phyloP scores from a whole-genome alignment of 2,888 invertebrate species.

The Aphidius colemani region DNA sequence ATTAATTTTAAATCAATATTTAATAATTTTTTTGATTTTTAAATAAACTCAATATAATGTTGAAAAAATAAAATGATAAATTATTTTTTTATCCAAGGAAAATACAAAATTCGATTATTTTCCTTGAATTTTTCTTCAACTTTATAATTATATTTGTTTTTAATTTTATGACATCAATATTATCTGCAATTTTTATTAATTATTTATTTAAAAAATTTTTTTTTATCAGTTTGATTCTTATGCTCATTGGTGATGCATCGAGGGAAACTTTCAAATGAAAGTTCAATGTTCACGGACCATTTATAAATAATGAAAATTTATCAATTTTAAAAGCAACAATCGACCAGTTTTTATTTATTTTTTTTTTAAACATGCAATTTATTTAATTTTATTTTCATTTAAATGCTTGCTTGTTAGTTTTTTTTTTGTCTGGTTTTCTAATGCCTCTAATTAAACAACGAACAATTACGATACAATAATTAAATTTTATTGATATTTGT shows the following conservation, averaged over 20 bases:
- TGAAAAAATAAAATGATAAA: constrained; percentile 12
- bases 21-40: constrained; percentile 19
- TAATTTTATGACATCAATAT: constrained; percentile 12
- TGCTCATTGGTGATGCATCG: constrained; percentile 44
- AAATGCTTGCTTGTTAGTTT: constrained; percentile 2
- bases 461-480: constrained; percentile 30
- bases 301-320: constrained; percentile 29
- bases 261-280: constrained; percentile 34
- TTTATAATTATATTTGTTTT: constrained; percentile 21
- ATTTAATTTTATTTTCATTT: constrained; percentile 19
- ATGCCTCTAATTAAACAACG: constrained; percentile 22
- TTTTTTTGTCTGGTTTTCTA: constrained; percentile 20
- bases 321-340: constrained; percentile 28
- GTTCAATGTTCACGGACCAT: constrained; percentile 33
- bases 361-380: constrained; percentile 22
- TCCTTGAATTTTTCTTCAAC: constrained; percentile 26
- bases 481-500: no score
- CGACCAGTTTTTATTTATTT: constrained; percentile 15
- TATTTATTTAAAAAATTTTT: constrained; percentile 31
- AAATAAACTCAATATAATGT: background rate
- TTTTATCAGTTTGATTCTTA: constrained; percentile 35
- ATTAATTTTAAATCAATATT: constrained; percentile 27
- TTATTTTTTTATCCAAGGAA: constrained; percentile 25
- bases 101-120: constrained; percentile 7
- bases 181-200: constrained; percentile 18